Base-by-base conservation (phyloP, 2,888 invertebrate genomes). In the Syrphus vitripennis region DNA sequence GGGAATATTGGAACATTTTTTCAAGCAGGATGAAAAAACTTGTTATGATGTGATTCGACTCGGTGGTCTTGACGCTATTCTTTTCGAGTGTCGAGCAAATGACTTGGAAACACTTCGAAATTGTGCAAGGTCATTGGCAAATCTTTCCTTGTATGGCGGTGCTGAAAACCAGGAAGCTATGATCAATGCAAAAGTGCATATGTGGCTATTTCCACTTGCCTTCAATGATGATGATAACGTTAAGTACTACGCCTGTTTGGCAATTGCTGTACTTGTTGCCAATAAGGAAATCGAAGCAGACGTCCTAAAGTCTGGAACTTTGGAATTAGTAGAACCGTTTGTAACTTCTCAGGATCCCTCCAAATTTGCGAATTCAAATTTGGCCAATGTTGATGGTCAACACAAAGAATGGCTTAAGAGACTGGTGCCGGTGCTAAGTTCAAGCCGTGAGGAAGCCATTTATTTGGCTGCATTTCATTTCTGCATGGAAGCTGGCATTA, bases 401-500 rank as follows among this genome's bases (percentile, higher is more conserved):
- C 98, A 98, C 90, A 97, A 97, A 91, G 97, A 97, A 89, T 99
- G 99, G 99, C 93, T 99, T 71, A 95, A 97, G 92, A 94, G 97
- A 89, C 94, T 99, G 88, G 97, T 99, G 4, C 98, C 99, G 0
- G 97, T 99, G 12, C 93, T 99, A 74, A 97, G 97, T 91, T 98
- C 98, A 48, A 97, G 98, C 91, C 94, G 98, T 83, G 98, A 98
- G 91, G 99, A 99, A 93, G 99, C 99, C 0, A 95, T 98, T 89
- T 98, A 98, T 91, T 93, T 99, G 89, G 99, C 99, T 3, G 98
- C 99, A 42, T 99, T 99, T 92, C 99, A 99, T 91, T 97, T 99
- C 92, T 98, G 98, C 91, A 98, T 99, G 98, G 99, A 99, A 93
- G 99, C 99, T 12, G 98, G 97, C 45, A 99, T 99, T 74, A 99